Conservation (phyloP, 2,797 vertebrate species). For the Premnoplex brunnescens region DNA sequence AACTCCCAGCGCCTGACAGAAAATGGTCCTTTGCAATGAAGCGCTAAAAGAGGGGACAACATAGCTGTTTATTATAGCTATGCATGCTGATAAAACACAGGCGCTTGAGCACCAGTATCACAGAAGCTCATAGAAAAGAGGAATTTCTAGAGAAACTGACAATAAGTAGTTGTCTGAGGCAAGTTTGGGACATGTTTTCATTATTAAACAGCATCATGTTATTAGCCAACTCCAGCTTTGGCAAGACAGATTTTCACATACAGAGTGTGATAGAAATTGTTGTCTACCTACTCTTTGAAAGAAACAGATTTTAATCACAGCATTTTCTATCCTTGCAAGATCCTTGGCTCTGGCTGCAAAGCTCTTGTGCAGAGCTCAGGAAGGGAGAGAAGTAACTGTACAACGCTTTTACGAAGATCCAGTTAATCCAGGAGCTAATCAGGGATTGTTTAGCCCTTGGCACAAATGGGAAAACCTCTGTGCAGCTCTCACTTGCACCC, state of each 20-base stretch:
- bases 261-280: not conserved
- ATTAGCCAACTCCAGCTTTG: not conserved
- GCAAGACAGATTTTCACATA: not conserved
- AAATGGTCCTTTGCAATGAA: constrained; percentile 38
- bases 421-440: constrained; percentile 1
- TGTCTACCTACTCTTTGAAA: not conserved
- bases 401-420: not conserved
- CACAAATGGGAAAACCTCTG: not conserved
- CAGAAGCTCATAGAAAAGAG: not conserved
- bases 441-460: not conserved
- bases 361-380: not conserved
- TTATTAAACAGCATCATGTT: not conserved
- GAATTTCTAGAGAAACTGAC: not conserved
- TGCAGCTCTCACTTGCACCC: not conserved
- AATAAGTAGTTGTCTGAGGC: not conserved
- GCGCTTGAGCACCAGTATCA: not conserved
- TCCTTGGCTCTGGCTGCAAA: not conserved
- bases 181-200: constrained; percentile 20
- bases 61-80: constrained; percentile 9
- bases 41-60: not conserved
- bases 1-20: constrained; percentile 9
- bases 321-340: not conserved
- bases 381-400: not conserved
- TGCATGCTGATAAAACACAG: not conserved
- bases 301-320: constrained; percentile 7